A percentile compares a stretch with the other conserved stretches of the same genome.
phyloP scores from a whole-genome alignment of 2,113 vertebrate genomes.

The Pholis gunnellus region DNA sequence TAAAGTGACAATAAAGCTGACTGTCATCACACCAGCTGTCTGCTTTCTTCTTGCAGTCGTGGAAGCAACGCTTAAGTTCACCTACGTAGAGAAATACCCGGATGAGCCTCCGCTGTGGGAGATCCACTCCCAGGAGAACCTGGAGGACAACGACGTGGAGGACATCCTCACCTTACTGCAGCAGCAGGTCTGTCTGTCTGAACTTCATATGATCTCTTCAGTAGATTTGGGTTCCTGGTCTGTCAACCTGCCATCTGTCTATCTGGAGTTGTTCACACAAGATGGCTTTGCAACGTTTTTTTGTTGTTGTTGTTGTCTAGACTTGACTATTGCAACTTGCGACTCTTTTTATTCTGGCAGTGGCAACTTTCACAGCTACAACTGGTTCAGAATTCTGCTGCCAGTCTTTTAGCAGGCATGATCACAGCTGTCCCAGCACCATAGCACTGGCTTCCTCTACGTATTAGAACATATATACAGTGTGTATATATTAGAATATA shows the following conservation, averaged over 20 bases:
- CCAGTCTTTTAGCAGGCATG: too few species aligned
- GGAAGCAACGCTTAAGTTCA: slow-evolving; percentile 94
- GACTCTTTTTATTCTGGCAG: too few species aligned
- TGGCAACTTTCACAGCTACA: not conserved
- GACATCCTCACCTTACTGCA: slow-evolving; percentile 89
- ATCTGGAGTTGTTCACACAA: too few species aligned
- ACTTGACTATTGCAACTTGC: not conserved
- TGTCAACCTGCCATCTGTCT: too few species aligned
- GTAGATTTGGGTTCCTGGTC: too few species aligned
- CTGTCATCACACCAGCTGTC: not conserved
- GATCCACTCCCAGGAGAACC: slow-evolving; percentile 93
- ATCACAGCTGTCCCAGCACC: too few species aligned
- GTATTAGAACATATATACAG: too few species aligned
- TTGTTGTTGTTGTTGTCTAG: not conserved
- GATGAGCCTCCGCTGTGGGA: slow-evolving; percentile 95
- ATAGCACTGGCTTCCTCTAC: too few species aligned
- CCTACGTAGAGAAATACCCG: slow-evolving; percentile 94
- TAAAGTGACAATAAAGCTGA: not conserved
- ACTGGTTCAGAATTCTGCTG: not conserved
- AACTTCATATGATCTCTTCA: not conserved
- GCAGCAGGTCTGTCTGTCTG: slow-evolving; percentile 87
- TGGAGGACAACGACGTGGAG: slow-evolving; percentile 88
- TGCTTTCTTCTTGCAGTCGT: slow-evolving; percentile 84
- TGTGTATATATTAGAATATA: too few species aligned
- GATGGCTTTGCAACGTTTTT: too few species aligned